Conservation (phyloP, 2,113 vertebrate genomes). For the Protomyctophum bolini region DNA sequence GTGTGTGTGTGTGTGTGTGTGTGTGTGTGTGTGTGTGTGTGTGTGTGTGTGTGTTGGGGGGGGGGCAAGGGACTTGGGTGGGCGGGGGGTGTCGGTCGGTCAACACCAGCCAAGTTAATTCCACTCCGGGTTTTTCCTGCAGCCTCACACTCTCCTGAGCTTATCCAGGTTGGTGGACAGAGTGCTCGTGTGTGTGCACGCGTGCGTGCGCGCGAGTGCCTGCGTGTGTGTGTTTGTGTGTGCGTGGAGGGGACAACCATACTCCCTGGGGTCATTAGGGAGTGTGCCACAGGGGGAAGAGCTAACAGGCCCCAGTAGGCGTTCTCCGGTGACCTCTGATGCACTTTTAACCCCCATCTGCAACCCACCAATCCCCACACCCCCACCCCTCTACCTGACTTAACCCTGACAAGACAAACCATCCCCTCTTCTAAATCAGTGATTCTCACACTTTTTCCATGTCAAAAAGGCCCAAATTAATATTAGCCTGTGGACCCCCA, state of each 20-base stretch:
- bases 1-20: no score
- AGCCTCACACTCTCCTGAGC: conserved; percentile 61
- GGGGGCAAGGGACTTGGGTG: conserved; percentile 18
- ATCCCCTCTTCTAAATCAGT: no score
- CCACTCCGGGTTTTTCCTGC: conserved; percentile 69
- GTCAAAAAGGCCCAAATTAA: no score
- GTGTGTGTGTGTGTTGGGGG: not conserved
- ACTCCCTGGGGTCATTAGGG: conserved; percentile 66
- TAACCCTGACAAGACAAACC: not conserved
- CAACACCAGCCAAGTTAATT: conserved; percentile 71
- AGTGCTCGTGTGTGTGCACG: conserved; percentile 23
- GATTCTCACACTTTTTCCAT: no score
- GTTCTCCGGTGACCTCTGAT: conserved; percentile 65
- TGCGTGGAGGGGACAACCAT: conserved; percentile 24
- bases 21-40: conserved; percentile 16
- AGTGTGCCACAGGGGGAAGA: conserved; percentile 27
- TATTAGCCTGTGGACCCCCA: no score
- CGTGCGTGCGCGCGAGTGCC: conserved; percentile 1
- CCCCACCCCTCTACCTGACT: conserved; percentile 3
- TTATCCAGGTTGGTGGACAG: conserved; percentile 61
- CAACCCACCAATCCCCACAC: not conserved
- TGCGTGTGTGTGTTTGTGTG: no score
- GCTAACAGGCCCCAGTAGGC: conserved; percentile 42
- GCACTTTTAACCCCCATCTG: conserved; percentile 66
- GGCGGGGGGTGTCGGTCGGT: conserved; percentile 57